Evolutionary conservation across 1,140 invertebrate genomes (phyloP), one percentile per base, ranked within the genome.

Genomic region (Trissolcus basalis): DNA sequence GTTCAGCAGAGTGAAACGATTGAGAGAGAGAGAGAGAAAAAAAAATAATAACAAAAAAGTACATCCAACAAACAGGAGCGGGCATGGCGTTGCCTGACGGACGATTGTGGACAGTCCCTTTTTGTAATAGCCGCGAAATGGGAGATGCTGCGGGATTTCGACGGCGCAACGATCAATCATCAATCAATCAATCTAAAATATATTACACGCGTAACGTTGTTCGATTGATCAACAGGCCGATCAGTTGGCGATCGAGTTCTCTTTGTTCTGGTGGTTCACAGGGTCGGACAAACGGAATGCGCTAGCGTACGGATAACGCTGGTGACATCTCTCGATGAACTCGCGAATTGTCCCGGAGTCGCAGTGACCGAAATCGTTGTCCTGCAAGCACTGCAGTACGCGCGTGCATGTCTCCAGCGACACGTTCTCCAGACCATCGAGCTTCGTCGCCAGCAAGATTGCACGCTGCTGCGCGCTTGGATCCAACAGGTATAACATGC

Each of bases 311-410:
- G 92, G 94, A 85, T 95, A 97, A 63, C 90, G 91, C 80, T 90
- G 87, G 74, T 93, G 91, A 85, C 96, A 96, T 77, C 90, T 90
- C 14, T 87, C 87, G 77, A 93, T 90, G 83, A 94, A 97, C 19
- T 92, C 90, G 72, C 91, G 90, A 51, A 92, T 91, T 65, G 91
- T 90, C 27, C 91, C 83, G 15, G 8, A 0, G 44, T 93, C 93
- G 82, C 93, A 93, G 32, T 89, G 86, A 0, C 95, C 95, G 82
- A 96, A 95, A 73, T 95, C 93, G 45, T 94, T 94, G 55, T 91
- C 91, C 68, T 91, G 90, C 79, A 97, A 90, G 67, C 93, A 91
- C 63, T 94, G 92, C 54, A 96, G 88, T 14, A 96, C 92, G 71
- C 93, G 92, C 55, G 91, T 92, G 87, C 95, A 96, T 82, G 91